Percentiles rank a stretch among this genome's conserved stretches.
Conservation (phyloP, 1,140 invertebrate species). For the Drosophila arizonae region DNA sequence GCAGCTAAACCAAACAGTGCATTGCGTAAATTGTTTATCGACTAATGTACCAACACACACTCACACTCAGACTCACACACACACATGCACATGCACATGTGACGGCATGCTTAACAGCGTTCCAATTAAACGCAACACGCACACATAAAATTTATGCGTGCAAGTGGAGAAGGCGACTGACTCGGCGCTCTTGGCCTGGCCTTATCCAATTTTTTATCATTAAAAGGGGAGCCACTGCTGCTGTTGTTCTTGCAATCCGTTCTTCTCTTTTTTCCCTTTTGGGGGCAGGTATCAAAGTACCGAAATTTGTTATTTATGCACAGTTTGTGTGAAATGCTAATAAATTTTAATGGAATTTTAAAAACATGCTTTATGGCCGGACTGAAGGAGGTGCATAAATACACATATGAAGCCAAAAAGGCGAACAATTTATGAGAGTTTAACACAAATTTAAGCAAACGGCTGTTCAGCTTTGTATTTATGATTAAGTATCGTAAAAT, state of each 20-base stretch:
- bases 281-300: constrained; percentile 44
- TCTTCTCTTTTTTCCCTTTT: background rate
- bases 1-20: constrained; percentile 38
- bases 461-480: background rate
- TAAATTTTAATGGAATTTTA: constrained; percentile 82
- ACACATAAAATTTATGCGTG: constrained; percentile 52
- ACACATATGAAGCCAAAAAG: constrained; percentile 3
- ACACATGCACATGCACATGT: constrained; percentile 26
- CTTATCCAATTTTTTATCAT: constrained; percentile 65
- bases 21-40: constrained; percentile 73
- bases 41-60: constrained; percentile 8
- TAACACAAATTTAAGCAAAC: too few species aligned
- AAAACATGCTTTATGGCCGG: constrained; percentile 75
- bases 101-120: constrained; percentile 19
- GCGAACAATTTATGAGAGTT: constrained; percentile 6
- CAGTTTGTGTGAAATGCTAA: constrained; percentile 79
- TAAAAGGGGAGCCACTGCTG: constrained; percentile 37
- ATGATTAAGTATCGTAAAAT: constrained; percentile 18
- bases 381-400: constrained; percentile 21
- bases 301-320: constrained; percentile 76
- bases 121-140: constrained; percentile 63
- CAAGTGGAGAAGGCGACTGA: constrained; percentile 22
- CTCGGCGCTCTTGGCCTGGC: constrained; percentile 3
- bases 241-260: background rate
- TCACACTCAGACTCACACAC: background rate